Evolutionary conservation across 2,113 vertebrate genomes (phyloP).

Genomic region (Paradisaea rubra): DNA sequence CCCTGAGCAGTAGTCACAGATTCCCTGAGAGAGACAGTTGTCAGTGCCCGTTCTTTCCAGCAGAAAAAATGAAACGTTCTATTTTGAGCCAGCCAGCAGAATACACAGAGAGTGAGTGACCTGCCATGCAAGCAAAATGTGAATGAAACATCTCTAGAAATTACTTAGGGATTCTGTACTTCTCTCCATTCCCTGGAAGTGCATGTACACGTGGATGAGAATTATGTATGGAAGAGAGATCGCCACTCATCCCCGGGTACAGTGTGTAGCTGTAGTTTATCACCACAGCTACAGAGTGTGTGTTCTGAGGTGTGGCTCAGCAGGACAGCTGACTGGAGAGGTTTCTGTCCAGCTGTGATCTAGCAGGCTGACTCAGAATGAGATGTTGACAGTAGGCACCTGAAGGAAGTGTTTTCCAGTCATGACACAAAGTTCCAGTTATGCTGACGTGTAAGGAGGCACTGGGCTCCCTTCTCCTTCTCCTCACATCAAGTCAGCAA

Average conservation of each 20-base stretch:
- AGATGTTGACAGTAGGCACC: background rate
- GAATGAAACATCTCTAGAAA: background rate
- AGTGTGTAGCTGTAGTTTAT: background rate
- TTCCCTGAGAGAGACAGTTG: conserved; percentile 13
- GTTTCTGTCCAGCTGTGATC: conserved; percentile 10
- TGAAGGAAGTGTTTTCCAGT: background rate
- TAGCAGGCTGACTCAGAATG: background rate
- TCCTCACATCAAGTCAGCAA: background rate
- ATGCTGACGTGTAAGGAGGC: background rate
- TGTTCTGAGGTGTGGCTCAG: background rate
- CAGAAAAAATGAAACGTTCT: background rate
- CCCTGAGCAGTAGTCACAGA: background rate
- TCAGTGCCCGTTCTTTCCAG: background rate
- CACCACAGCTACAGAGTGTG: background rate
- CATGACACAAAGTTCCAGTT: background rate
- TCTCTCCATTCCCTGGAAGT: background rate
- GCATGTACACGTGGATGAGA: background rate
- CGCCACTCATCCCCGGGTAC: background rate
- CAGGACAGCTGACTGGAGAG: background rate
- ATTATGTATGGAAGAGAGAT: background rate
- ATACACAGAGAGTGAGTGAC: background rate
- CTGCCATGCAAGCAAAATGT: background rate
- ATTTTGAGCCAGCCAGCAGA: background rate
- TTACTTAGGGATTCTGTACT: background rate
- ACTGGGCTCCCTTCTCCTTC: background rate